A percentile compares a stretch with the other conserved stretches of the same genome.
These are phyloP conservation scores for Knipowitschia caucasica DNA, from an alignment of 2,797 vertebrate genomes.

Conservation along the genomic window DNA sequence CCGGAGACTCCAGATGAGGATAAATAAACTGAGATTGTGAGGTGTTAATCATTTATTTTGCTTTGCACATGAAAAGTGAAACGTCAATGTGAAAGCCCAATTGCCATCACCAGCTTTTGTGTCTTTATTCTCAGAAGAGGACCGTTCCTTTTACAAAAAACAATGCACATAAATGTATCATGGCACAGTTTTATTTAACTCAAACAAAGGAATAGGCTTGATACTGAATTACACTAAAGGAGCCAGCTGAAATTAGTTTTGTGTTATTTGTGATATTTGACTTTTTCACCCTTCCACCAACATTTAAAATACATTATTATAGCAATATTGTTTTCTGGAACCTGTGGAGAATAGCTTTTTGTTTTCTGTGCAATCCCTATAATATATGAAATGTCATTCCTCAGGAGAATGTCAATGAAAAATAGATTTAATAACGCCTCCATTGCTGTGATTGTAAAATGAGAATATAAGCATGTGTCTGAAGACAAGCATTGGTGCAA, in stretches of 20 bases:
- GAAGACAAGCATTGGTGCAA: neutral
- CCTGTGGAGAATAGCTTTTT: neutral
- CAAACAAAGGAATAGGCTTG: too few species aligned
- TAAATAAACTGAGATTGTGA: slow-evolving; percentile 4
- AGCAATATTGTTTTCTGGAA: neutral
- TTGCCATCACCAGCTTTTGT: too few species aligned
- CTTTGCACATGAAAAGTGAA: too few species aligned
- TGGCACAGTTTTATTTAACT: too few species aligned
- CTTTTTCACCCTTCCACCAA: neutral
- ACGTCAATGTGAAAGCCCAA: too few species aligned
- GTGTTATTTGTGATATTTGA: too few species aligned
- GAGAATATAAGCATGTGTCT: slow-evolving; percentile 9
- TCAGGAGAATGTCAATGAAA: slow-evolving; percentile 46
- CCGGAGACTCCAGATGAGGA: slow-evolving; percentile 10
- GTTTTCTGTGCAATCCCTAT: slow-evolving; percentile 27
- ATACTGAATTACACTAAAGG: too few species aligned
- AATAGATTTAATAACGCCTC: slow-evolving; percentile 41
- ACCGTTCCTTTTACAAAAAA: too few species aligned
- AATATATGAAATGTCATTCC: slow-evolving; percentile 24
- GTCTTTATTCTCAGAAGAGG: too few species aligned
- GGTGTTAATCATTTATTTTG: too few species aligned
- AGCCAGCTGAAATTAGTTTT: too few species aligned
- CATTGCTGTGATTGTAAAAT: slow-evolving; percentile 12
- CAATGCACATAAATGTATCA: too few species aligned
- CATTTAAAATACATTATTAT: neutral